A percentile compares a stretch with the other conserved stretches of the same genome.
Conservation (phyloP, 2,888 invertebrate species). For the Pristionchus arcanus region DNA sequence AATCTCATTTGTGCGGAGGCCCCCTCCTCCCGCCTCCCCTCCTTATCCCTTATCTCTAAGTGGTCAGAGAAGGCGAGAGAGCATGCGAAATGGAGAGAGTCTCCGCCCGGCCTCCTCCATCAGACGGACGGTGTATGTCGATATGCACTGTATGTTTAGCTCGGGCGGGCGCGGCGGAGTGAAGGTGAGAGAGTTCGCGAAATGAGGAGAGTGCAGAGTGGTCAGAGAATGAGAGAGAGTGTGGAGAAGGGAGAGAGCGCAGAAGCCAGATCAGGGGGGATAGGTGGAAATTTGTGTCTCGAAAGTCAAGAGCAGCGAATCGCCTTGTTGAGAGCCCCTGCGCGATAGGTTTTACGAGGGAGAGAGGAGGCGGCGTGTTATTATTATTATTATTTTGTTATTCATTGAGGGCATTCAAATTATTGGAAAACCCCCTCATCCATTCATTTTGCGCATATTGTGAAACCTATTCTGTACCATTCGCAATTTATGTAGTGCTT, state of each 20-base stretch:
- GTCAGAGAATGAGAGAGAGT: not conserved
- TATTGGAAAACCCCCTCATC: not conserved
- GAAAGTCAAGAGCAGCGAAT: constrained; percentile 23
- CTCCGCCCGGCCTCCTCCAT: constrained; percentile 10
- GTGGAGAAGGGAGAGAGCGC: not conserved
- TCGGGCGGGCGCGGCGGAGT: constrained; percentile 2
- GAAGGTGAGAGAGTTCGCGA: constrained; percentile 39
- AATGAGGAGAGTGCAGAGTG: constrained; percentile 38
- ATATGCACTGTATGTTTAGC: constrained; percentile 49
- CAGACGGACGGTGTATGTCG: constrained; percentile 33
- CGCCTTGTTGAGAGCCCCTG: not conserved
- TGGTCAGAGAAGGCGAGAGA: not conserved
- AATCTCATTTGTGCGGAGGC: constrained; percentile 29
- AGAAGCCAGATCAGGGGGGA: constrained; percentile 1
- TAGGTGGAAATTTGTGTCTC: constrained; percentile 49
- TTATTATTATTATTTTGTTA: not conserved
- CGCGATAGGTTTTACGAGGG: not conserved
- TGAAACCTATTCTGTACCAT: not conserved
- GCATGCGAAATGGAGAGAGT: not conserved
- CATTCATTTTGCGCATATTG: not conserved
- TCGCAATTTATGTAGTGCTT: too few species aligned
- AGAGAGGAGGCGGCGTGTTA: not conserved
- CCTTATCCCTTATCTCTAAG: not conserved
- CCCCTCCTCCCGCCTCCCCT: not conserved
- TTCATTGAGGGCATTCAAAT: not conserved